These are phyloP conservation scores for Rhingia campestris DNA, from an alignment of 2,888 invertebrate species.

Conservation along the genomic window DNA sequence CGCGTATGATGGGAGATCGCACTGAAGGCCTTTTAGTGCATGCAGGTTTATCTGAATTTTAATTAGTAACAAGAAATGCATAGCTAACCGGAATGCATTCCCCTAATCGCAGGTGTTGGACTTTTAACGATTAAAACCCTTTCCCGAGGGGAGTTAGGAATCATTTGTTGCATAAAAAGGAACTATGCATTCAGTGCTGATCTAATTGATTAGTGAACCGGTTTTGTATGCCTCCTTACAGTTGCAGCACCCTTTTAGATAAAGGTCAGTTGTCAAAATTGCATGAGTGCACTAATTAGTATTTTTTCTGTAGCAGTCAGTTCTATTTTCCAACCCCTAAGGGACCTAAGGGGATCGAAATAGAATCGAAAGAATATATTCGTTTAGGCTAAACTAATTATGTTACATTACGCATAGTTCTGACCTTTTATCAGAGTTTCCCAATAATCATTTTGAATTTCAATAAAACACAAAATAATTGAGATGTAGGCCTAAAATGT, in stretches of 20 bases:
- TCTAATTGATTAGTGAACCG: conserved; percentile 38
- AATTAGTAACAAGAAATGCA: conserved; percentile 10
- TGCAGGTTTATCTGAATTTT: neutral
- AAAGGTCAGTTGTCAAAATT: conserved; percentile 17
- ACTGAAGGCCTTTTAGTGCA: conserved; percentile 4
- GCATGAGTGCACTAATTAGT: conserved; percentile 1
- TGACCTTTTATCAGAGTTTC: too few species aligned
- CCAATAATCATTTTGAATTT: too few species aligned
- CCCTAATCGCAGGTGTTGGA: conserved; percentile 14
- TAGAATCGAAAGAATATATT: too few species aligned
- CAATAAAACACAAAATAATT: too few species aligned
- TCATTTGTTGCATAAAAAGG: conserved; percentile 38
- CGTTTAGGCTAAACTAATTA: too few species aligned
- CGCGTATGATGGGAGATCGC: neutral
- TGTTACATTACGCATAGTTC: too few species aligned
- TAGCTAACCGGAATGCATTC: neutral
- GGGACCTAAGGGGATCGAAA: too few species aligned
- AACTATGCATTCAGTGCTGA: neutral
- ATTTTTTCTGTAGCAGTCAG: neutral
- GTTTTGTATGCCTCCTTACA: neutral
- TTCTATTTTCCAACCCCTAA: too few species aligned
- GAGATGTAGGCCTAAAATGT: too few species aligned
- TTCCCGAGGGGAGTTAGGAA: neutral
- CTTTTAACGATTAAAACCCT: neutral
- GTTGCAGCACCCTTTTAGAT: neutral